phyloP scores from a whole-genome alignment of 64 coral and sea anemone species.

The Dendronephthya gigantea region DNA sequence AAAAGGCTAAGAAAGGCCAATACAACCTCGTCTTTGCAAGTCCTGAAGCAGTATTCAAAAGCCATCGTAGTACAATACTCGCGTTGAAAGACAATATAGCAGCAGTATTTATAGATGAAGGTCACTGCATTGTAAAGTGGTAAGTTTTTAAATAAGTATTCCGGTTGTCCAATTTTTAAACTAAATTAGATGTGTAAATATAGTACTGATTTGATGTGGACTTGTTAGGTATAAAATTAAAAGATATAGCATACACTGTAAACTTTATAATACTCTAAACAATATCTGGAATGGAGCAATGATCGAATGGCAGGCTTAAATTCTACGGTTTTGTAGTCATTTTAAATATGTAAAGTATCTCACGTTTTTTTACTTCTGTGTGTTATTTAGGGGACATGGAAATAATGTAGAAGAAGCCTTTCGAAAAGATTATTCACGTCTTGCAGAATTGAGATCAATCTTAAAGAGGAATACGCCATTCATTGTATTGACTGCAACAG shows the following conservation, averaged over 20 bases:
- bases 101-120: slow-evolving; percentile 35
- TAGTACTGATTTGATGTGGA: neutral
- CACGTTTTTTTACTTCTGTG: neutral
- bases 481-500: slow-evolving; percentile 47
- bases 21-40: slow-evolving; percentile 15
- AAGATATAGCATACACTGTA: neutral
- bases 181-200: too few relatives aligned
- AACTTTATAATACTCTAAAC: too few relatives aligned
- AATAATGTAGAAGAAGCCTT: slow-evolving; percentile 37
- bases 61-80: neutral
- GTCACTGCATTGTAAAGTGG: slow-evolving; percentile 39
- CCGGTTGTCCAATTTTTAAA: too few relatives aligned
- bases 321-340: neutral
- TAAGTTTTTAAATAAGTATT: slow-evolving; percentile 4
- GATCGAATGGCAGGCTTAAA: neutral
- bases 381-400: slow-evolving; percentile 3
- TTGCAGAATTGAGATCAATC: slow-evolving; percentile 46
- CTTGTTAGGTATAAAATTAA: neutral
- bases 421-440: slow-evolving; percentile 41
- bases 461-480: slow-evolving; percentile 33
- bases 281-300: too few relatives aligned
- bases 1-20: neutral
- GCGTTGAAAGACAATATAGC: slow-evolving; percentile 1
- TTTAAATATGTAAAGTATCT: slow-evolving; percentile 1
- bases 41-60: slow-evolving; percentile 11